Percentiles rank a stretch among this genome's conserved stretches.
These are phyloP conservation scores for Ischnura elegans DNA, from an alignment of 2,888 invertebrate species.

Conservation along the genomic window DNA sequence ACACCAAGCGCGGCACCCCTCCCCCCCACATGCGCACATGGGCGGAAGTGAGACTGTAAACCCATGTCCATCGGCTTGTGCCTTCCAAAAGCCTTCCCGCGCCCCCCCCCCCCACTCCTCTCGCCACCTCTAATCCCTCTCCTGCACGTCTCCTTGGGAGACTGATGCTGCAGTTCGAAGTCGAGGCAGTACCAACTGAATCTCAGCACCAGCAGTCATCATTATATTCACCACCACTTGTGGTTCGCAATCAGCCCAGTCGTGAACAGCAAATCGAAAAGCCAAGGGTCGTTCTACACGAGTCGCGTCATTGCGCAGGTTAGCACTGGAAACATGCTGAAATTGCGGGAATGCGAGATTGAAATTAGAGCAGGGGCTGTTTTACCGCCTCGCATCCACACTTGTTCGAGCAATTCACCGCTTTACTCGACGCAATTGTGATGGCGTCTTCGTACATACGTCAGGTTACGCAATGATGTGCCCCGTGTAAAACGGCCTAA, in stretches of 20 bases:
- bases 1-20: background rate
- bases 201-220: too few relatives aligned
- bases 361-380: too few relatives aligned
- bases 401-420: too few relatives aligned
- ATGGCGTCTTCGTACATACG: background rate
- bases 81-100: background rate
- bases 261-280: background rate
- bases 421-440: background rate
- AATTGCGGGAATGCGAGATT: too few relatives aligned
- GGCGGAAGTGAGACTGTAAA: constrained; percentile 67
- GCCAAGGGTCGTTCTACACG: background rate
- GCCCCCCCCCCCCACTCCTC: background rate
- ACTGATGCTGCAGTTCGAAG: constrained; percentile 20
- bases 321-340: too few relatives aligned
- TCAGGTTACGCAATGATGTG: too few relatives aligned
- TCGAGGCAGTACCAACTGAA: too few relatives aligned
- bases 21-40: background rate
- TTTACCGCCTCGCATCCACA: too few relatives aligned
- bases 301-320: too few relatives aligned
- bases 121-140: background rate
- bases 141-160: background rate
- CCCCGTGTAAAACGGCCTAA: too few relatives aligned
- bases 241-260: too few relatives aligned
- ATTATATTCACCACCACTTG: too few relatives aligned
- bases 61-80: background rate